Conservation (phyloP, 1,140 invertebrate genomes). For the Bursaphelenchus mucronatus region DNA sequence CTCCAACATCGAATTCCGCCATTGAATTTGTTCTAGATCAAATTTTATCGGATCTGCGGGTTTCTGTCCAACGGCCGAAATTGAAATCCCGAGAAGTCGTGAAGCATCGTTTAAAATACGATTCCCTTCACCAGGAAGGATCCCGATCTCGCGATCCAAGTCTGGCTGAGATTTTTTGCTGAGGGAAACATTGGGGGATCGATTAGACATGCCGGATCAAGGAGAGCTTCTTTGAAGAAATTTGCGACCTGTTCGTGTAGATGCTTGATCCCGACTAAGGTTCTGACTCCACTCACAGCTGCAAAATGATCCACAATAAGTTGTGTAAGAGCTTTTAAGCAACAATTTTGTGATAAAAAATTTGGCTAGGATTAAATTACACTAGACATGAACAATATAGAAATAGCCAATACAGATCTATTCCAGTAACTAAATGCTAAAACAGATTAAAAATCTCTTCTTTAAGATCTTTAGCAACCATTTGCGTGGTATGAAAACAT, state of each 20-base stretch:
- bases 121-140: background rate
- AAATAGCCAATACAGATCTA: too few species aligned
- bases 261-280: slow-evolving; percentile 17
- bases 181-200: background rate
- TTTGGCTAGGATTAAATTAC: too few species aligned
- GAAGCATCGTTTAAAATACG: slow-evolving; percentile 2
- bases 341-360: too few species aligned
- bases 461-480: too few species aligned
- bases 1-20: slow-evolving; percentile 25
- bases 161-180: too few species aligned
- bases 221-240: slow-evolving; percentile 7
- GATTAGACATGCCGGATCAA: background rate
- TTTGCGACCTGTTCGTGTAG: slow-evolving; percentile 11
- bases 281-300: slow-evolving; percentile 6
- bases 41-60: slow-evolving; percentile 8
- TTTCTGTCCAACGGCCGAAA: slow-evolving; percentile 4
- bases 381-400: too few species aligned
- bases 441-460: too few species aligned
- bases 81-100: slow-evolving; percentile 9
- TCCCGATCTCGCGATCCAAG: background rate
- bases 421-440: too few species aligned
- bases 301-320: background rate
- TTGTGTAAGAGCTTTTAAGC: background rate
- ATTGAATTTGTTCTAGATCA: slow-evolving; percentile 28
- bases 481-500: too few species aligned